Evolutionary conservation across 2,113 vertebrate genomes (phyloP).

Genomic region (Microcebus ravelobensis): DNA sequence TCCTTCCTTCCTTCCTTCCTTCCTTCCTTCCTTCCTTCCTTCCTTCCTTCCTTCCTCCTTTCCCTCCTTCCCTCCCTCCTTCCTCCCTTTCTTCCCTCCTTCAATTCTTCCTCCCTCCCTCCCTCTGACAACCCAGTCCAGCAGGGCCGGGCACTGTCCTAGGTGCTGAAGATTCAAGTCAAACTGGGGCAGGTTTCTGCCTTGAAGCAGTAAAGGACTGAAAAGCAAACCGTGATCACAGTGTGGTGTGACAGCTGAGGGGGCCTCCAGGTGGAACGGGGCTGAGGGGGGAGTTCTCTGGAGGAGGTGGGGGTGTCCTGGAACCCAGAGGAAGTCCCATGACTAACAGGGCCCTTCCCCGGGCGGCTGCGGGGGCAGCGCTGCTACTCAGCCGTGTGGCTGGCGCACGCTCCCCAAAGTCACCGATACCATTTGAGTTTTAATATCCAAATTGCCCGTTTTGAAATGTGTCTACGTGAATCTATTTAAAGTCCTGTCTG

Average conservation of each 20-base stretch:
- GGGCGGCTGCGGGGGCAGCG: background rate
- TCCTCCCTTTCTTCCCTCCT: too few species aligned
- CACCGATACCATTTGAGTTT: background rate
- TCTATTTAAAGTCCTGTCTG: background rate
- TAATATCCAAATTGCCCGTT: background rate
- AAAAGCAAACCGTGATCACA: fast-evolving
- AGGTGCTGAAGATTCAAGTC: background rate
- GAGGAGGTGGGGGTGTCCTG: too few species aligned
- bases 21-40: background rate
- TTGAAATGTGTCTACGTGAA: background rate
- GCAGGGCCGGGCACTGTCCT: background rate
- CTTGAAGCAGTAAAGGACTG: background rate
- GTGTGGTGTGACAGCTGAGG: fast-evolving
- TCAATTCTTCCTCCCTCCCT: too few species aligned
- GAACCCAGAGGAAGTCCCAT: background rate
- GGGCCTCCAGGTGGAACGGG: background rate
- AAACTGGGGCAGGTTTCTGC: too few species aligned
- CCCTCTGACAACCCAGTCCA: too few species aligned
- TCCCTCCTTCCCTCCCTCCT: background rate
- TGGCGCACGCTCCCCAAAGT: background rate
- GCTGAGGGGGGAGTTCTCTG: too few species aligned
- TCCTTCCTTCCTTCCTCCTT: too few species aligned
- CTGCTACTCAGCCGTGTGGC: background rate
- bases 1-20: too few species aligned
- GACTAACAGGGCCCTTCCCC: too few species aligned